A percentile compares a stretch with the other conserved stretches of the same genome.
phyloP scores from a whole-genome alignment of 2,888 invertebrate genomes.

The Thymelicus lineola region DNA sequence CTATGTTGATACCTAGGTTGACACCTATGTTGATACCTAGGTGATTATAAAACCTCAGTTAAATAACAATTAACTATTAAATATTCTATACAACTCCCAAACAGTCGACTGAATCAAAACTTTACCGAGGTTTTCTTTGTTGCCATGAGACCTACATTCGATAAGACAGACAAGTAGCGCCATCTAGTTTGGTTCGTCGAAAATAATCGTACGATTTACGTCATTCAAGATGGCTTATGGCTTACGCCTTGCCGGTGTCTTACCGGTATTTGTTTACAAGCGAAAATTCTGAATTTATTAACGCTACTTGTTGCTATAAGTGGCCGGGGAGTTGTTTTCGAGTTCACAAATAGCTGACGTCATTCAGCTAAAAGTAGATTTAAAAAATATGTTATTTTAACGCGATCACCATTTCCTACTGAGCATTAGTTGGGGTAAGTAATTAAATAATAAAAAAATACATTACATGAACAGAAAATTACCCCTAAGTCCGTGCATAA shows the following conservation, averaged over 20 bases:
- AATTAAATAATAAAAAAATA: no score
- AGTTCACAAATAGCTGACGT: slow-evolving; percentile 7
- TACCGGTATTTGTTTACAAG: slow-evolving; percentile 26
- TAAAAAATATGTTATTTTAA: not conserved
- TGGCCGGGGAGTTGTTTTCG: slow-evolving; percentile 23
- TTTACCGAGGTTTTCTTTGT: slow-evolving; percentile 6
- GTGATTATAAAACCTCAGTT: not conserved
- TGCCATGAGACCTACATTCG: slow-evolving; percentile 31
- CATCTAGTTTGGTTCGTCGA: slow-evolving; percentile 52
- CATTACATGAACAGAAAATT: no score
- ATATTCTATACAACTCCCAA: not conserved
- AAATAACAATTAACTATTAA: not conserved
- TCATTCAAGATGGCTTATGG: slow-evolving; percentile 20
- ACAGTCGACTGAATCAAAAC: not conserved
- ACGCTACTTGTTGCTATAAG: slow-evolving; percentile 23
- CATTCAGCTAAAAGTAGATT: slow-evolving; percentile 13
- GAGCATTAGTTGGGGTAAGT: not conserved
- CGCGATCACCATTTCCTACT: not conserved
- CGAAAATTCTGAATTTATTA: slow-evolving; percentile 24
- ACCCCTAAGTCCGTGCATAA: no score
- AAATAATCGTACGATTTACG: slow-evolving; percentile 44
- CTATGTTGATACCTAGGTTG: no score
- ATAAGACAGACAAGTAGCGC: slow-evolving; percentile 45
- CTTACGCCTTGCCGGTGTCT: not conserved
- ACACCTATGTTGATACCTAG: no score